Base-by-base conservation (phyloP, 2,888 invertebrate species). In the Megastigmus dorsalis region DNA sequence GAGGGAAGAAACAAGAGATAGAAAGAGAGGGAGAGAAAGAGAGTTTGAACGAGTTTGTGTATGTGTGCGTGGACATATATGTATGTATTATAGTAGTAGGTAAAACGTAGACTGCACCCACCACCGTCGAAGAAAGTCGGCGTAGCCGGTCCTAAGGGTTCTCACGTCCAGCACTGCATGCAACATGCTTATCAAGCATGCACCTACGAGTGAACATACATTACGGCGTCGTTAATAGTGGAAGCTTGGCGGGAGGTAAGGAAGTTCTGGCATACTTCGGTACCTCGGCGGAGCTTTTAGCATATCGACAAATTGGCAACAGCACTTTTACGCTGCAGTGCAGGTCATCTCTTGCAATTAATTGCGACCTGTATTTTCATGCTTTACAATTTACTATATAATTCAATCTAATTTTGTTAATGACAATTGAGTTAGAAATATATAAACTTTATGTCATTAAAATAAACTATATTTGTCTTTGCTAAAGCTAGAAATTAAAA, bases 181-280 rank as follows among this genome's bases (percentile, higher is more conserved):
- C 83, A 86, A 82, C 86, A 86, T 86, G 79, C 83, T 84, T 80
- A 86, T 83, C 77, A 86, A 77, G 80, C 86, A 86, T 83, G 86
- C 86, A 83, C 86, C 86, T 86, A 82, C 74, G 80, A 80, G 77
- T 78, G 82, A 79, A 57, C 10, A 52, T 33, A 33, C 15, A 57
- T 70, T 63, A 55, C 26, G n/a, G 18, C 15, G 13, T 52, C 6
- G 38, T 72, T 41, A 36, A 45, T 59, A 5, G 59, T 4, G 1
- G n/a, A n/a, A n/a, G n/a, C n/a, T n/a, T n/a, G n/a, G n/a, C n/a
- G n/a, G n/a, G n/a, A n/a, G n/a, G n/a, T n/a, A n/a, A n/a, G n/a
- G n/a, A n/a, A n/a, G n/a, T n/a, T n/a, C n/a, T n/a, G n/a, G n/a
- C n/a, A n/a, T n/a, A n/a, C n/a, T n/a, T n/a, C n/a, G n/a, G n/a